These are phyloP conservation scores for Camponotus fellah DNA, from an alignment of 2,888 invertebrate species.

Conservation along the genomic window DNA sequence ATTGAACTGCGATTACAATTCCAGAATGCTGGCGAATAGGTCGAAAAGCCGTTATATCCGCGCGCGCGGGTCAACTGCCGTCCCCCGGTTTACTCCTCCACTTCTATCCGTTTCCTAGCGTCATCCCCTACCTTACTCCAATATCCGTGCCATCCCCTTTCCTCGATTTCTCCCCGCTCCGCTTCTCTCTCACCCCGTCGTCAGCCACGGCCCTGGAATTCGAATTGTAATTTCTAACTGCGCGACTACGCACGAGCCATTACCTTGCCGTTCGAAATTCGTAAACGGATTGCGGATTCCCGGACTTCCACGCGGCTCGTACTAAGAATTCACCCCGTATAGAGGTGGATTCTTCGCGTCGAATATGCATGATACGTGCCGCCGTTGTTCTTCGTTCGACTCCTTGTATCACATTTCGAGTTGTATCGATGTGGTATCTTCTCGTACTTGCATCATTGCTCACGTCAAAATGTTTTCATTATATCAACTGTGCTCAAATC, in stretches of 20 bases:
- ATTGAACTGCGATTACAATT: constrained; percentile 82
- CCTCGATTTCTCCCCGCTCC: constrained; percentile 36
- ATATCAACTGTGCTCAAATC: not conserved
- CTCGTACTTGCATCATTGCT: constrained; percentile 29
- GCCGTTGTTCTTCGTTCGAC: constrained; percentile 30
- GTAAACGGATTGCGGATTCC: constrained; percentile 74
- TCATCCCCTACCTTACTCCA: constrained; percentile 59
- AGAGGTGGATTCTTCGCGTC: constrained; percentile 22
- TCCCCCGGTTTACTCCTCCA: constrained; percentile 38
- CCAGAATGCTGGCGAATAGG: constrained; percentile 80
- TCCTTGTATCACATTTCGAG: constrained; percentile 43
- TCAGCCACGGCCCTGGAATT: constrained; percentile 79
- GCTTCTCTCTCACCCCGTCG: constrained; percentile 31
- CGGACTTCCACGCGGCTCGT: constrained; percentile 51
- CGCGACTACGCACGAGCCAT: constrained; percentile 80
- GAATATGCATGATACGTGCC: constrained; percentile 64
- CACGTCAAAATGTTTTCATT: constrained; percentile 1
- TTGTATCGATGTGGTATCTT: constrained; percentile 29
- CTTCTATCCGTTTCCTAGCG: constrained; percentile 41
- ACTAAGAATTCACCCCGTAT: constrained; percentile 53
- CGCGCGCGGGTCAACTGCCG: constrained; percentile 68
- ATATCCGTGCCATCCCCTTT: constrained; percentile 52
- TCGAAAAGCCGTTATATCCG: constrained; percentile 73
- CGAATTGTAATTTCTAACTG: constrained; percentile 84
- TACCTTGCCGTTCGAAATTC: constrained; percentile 75